Evolutionary conservation across 1,140 invertebrate species (phyloP).

Genomic region (Agrypnia vestita): DNA sequence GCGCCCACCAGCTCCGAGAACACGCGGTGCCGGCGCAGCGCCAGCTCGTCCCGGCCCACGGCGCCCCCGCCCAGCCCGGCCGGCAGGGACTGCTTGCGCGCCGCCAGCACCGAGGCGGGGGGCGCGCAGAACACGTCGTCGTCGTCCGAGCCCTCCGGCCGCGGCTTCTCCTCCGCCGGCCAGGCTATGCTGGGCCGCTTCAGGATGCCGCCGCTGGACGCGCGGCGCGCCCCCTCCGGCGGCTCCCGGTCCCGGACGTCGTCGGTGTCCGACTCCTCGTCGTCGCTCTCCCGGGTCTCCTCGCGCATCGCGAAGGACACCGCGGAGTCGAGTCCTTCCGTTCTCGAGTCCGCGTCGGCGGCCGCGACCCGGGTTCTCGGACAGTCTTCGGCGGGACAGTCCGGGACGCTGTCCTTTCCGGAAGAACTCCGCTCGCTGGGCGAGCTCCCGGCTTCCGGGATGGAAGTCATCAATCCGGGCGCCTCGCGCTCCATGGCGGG

Average conservation of each 20-base stretch:
- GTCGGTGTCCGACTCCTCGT: constrained; percentile 60
- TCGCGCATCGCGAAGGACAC: constrained; percentile 6
- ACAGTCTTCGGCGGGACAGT: not conserved
- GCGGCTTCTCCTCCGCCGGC: constrained; percentile 62
- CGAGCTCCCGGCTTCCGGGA: not conserved
- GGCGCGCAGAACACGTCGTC: constrained; percentile 69
- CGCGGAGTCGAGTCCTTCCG: not conserved
- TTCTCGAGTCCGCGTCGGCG: not conserved
- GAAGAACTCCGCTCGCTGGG: not conserved
- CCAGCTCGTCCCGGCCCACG: constrained; percentile 83
- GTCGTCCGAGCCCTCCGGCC: constrained; percentile 65
- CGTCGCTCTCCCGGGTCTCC: constrained; percentile 62
- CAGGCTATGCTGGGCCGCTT: constrained; percentile 68
- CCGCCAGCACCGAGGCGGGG: constrained; percentile 50
- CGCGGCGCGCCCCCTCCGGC: constrained; percentile 64
- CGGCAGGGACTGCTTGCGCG: constrained; percentile 61
- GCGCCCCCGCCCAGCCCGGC: constrained; percentile 66
- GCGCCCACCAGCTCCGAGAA: constrained; percentile 84
- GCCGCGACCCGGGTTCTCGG: not conserved
- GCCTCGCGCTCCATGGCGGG: not conserved
- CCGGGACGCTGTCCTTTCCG: not conserved
- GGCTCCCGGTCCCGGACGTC: no score
- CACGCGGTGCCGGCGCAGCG: constrained; percentile 82
- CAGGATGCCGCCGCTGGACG: constrained; percentile 69
- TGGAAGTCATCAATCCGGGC: not conserved